Percentiles rank a stretch among this genome's conserved stretches.
Conservation (phyloP, 2,113 vertebrate species). For the Neotoma lepida region DNA sequence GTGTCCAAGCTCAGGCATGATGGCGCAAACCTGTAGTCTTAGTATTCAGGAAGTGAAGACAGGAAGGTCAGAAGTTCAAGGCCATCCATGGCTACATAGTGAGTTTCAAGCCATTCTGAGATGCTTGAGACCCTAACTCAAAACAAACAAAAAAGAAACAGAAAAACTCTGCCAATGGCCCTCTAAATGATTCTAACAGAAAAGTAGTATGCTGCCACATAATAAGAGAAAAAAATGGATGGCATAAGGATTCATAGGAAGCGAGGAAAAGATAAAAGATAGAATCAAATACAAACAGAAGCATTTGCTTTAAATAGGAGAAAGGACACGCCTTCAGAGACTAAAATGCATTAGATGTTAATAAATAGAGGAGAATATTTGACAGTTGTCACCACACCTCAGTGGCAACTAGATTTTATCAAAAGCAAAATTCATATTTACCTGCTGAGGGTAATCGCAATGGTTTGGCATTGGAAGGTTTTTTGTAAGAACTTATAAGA, state of each 20-base stretch:
- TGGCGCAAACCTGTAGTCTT: background rate
- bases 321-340: slow-evolving; percentile 1
- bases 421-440: slow-evolving; percentile 14
- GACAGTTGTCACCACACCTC: background rate
- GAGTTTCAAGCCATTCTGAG: background rate
- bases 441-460: background rate
- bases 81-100: background rate
- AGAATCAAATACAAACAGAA: slow-evolving; percentile 15
- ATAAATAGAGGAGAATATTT: background rate
- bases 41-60: background rate
- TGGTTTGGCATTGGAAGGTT: background rate
- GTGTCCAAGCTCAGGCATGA: background rate
- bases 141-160: background rate
- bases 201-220: slow-evolving; percentile 24
- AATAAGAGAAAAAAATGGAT: slow-evolving; percentile 14
- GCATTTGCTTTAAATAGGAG: slow-evolving; percentile 21
- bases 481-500: slow-evolving; percentile 17
- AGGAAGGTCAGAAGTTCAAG: background rate
- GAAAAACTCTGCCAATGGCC: background rate
- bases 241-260: slow-evolving; percentile 33
- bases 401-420: background rate
- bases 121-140: background rate
- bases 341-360: background rate
- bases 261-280: slow-evolving; percentile 11
- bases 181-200: background rate